A percentile compares a stretch with the other conserved stretches of the same genome.
These are phyloP conservation scores for Nesogale talazaci DNA, from an alignment of 2,113 vertebrate genomes.

Conservation along the genomic window DNA sequence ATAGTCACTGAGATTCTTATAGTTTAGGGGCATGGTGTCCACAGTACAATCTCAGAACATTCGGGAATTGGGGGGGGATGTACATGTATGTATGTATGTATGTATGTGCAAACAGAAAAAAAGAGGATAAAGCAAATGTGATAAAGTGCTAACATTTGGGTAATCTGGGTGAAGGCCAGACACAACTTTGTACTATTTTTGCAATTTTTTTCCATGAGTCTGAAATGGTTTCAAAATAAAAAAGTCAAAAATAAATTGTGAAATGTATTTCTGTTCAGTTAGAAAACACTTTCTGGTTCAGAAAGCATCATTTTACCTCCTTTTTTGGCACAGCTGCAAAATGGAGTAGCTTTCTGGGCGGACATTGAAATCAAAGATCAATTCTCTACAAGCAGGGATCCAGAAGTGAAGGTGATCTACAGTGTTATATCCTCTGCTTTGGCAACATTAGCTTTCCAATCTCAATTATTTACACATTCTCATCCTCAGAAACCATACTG, in stretches of 20 bases:
- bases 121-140: not conserved
- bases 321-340: not conserved
- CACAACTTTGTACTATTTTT: slow-evolving; percentile 38
- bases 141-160: not conserved
- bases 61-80: not conserved
- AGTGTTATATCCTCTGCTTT: not conserved
- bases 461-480: not conserved
- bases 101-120: not conserved
- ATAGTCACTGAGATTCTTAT: not conserved
- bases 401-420: not conserved
- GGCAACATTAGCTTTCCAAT: not conserved
- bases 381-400: not conserved
- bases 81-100: not conserved
- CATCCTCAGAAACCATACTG: not conserved
- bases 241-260: not conserved
- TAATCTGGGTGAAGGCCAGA: not conserved
- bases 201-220: slow-evolving; percentile 58
- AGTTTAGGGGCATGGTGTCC: not conserved
- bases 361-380: not conserved
- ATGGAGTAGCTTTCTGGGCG: not conserved
- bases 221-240: slow-evolving; percentile 60
- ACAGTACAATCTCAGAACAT: not conserved
- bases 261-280: slow-evolving; percentile 28
- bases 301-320: not conserved
- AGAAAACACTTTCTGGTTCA: slow-evolving; percentile 22